Conservation (phyloP, 2,888 invertebrate species). For the Polyommatus iphigenia region DNA sequence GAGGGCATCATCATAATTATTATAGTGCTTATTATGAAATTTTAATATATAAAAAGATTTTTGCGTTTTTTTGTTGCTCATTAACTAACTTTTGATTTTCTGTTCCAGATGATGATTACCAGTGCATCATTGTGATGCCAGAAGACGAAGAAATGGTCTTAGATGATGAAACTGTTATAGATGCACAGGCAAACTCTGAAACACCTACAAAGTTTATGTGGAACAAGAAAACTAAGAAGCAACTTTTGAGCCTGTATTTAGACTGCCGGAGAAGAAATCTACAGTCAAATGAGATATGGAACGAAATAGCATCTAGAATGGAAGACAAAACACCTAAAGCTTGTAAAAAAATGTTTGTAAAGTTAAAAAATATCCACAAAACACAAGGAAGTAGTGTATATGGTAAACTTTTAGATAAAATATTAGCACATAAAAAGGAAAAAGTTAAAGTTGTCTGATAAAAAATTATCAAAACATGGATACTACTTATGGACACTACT, state of each 20-base stretch:
- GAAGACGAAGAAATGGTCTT: slow-evolving; percentile 58
- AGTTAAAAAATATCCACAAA: slow-evolving; percentile 56
- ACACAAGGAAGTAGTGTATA: slow-evolving; percentile 46
- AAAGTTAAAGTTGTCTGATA: slow-evolving; percentile 44
- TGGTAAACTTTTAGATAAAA: slow-evolving; percentile 54
- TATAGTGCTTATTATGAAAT: too few relatives aligned
- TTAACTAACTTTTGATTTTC: neutral
- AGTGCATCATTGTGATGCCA: slow-evolving; percentile 72
- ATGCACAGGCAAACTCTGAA: slow-evolving; percentile 34
- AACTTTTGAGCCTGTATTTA: slow-evolving; percentile 56
- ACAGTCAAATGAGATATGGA: slow-evolving; percentile 60
- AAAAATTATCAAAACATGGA: neutral
- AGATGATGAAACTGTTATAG: slow-evolving; percentile 42
- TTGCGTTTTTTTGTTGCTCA: neutral
- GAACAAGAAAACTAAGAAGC: slow-evolving; percentile 60
- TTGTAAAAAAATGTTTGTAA: slow-evolving; percentile 61
- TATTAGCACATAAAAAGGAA: slow-evolving; percentile 56
- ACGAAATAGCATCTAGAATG: slow-evolving; percentile 56
- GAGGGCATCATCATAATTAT: too few relatives aligned
- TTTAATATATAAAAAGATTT: neutral
- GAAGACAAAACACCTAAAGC: slow-evolving; percentile 52
- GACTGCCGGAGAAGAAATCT: slow-evolving; percentile 61
- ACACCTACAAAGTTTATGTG: slow-evolving; percentile 50
- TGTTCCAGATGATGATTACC: slow-evolving; percentile 66
- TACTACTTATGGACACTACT: too few relatives aligned